Evolutionary conservation across 2,888 invertebrate genomes (phyloP), one percentile per base, ranked within the genome.

Genomic region (Limenitis camilla): DNA sequence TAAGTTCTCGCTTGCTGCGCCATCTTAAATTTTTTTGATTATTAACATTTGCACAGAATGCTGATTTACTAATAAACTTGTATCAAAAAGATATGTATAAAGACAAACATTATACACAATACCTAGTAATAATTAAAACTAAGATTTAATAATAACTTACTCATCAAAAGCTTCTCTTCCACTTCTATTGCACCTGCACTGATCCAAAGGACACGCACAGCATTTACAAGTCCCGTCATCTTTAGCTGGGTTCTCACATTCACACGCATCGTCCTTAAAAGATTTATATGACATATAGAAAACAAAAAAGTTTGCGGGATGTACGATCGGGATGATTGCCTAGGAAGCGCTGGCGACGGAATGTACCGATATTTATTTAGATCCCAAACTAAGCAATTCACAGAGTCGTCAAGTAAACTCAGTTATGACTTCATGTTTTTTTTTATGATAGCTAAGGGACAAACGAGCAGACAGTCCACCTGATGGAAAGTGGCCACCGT

Each of bases 121-220:
- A 10, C 0, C 6, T 39, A 5, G 2, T 5, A 10, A 10, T n/a
- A 8, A 6, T 39, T 39, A 39, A 6, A 1, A 19, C 39, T 39
- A 6, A 7, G 8, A 19, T 19, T 7, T 8, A 10, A 29, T 32
- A 6, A 30, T 3, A 30, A 51, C 65, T 60, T 46, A 86, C 85
- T 73, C 70, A 45, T 84, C 81, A 10, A 83, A 74, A 6, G 63
- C 76, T 31, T 78, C 83, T 47, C 70, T 67, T 44, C 82, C 82
- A 2, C 81, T 66, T 39, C 64, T 74, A 45, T 66, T 67, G 61
- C 83, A 84, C 10, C 55, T 69, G 56, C 84, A 84, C 57, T 67
- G 63, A 53, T 76, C 71, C 0, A 52, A 52, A 0, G 68, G 71
- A 48, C 81, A 82, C 2, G 52, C 51, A 61, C 82, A 81, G 60